Evolutionary conservation across 2,888 invertebrate genomes (phyloP).

Genomic region (Steinernema hermaphroditum): DNA sequence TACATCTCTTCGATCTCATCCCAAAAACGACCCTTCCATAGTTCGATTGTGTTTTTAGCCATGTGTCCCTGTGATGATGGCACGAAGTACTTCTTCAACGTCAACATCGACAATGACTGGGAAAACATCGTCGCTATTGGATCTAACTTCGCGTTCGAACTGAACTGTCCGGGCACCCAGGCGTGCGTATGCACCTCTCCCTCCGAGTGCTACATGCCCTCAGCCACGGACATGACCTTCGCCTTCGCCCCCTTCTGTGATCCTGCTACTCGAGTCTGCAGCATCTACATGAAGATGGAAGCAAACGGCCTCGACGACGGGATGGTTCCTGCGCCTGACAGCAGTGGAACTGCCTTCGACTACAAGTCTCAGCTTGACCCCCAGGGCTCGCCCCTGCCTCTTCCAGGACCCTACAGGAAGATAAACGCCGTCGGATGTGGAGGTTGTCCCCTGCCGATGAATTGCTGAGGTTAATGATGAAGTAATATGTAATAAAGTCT

Average conservation of each 20-base stretch:
- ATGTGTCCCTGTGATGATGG: conserved; percentile 6
- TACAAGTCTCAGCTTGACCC: background rate
- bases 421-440: conserved; percentile 8
- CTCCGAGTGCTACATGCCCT: background rate
- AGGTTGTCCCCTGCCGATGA: conserved; percentile 17
- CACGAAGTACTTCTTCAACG: background rate
- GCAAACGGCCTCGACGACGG: background rate
- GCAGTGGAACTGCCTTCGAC: background rate
- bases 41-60: background rate
- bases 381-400: background rate
- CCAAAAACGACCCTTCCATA: too few relatives aligned
- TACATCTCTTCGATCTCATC: too few relatives aligned
- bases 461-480: background rate
- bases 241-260: conserved; percentile 1
- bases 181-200: conserved; percentile 14
- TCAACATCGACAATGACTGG: background rate
- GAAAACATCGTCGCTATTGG: conserved; percentile 1
- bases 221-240: background rate
- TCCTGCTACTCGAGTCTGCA: background rate
- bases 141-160: background rate
- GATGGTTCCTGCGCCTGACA: background rate
- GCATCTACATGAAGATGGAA: background rate
- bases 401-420: background rate
- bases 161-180: background rate
- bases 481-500: background rate